Evolutionary conservation across 2,797 vertebrate species (phyloP).

Genomic region (Lepilemur septentrionalis): DNA sequence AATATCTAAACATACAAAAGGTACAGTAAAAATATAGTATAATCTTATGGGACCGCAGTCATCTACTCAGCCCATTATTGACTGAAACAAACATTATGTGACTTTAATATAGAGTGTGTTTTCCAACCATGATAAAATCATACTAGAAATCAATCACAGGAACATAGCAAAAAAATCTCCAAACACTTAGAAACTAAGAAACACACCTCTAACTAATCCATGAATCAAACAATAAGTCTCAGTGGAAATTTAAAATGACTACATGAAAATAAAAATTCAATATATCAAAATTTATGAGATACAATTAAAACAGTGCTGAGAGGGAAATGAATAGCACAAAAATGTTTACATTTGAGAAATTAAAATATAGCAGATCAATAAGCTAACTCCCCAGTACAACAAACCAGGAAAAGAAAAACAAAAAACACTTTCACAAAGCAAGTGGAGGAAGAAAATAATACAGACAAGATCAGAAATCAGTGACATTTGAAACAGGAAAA

Average conservation of each 20-base stretch:
- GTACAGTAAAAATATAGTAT: neutral
- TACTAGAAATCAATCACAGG: neutral
- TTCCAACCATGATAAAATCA: neutral
- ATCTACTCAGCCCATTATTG: neutral
- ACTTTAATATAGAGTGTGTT: neutral
- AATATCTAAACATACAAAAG: neutral
- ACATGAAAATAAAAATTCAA: neutral
- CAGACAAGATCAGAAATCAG: neutral
- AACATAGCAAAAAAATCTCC: neutral
- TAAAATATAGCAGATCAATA: neutral
- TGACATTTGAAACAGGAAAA: neutral
- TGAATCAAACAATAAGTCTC: neutral
- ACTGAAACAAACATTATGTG: neutral
- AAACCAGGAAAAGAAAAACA: neutral
- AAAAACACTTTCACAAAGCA: neutral
- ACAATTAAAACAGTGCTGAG: neutral
- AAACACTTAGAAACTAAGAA: neutral
- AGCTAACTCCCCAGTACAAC: neutral
- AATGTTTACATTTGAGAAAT: neutral
- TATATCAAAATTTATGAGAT: neutral
- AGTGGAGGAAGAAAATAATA: neutral
- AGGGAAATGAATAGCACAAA: neutral
- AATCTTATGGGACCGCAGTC: neutral
- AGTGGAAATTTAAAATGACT: neutral
- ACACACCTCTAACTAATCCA: neutral